A percentile compares a stretch with the other conserved stretches of the same genome.
These are phyloP conservation scores for Seriola aureovittata DNA, from an alignment of 2,113 vertebrate genomes.

Conservation along the genomic window DNA sequence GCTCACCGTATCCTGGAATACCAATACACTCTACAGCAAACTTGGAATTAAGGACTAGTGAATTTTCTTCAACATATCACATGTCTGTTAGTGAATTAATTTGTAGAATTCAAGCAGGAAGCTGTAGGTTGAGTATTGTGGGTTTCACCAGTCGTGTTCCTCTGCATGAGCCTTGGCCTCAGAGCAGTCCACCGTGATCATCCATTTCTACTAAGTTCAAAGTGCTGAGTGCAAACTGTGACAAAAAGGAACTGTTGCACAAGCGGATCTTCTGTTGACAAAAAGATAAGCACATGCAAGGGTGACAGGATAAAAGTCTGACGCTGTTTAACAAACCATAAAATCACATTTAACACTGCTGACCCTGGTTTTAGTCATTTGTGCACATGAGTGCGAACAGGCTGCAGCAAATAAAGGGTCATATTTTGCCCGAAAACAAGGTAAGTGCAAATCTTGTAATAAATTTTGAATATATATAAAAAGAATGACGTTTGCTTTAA, in stretches of 20 bases:
- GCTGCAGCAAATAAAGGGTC: constrained; percentile 70
- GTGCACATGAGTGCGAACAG: constrained; percentile 69
- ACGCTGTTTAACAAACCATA: constrained; percentile 45
- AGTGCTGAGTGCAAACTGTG: constrained; percentile 45
- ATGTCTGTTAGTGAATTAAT: background rate
- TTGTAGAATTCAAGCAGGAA: constrained; percentile 8
- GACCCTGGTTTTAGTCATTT: constrained; percentile 16
- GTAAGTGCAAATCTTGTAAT: constrained; percentile 54
- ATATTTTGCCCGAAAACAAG: constrained; percentile 72
- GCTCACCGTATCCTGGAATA: too few relatives aligned
- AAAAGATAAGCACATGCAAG: constrained; percentile 51
- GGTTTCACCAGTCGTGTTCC: background rate
- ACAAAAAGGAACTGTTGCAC: constrained; percentile 51
- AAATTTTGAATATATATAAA: background rate
- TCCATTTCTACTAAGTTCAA: constrained; percentile 51
- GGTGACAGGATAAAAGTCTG: constrained; percentile 37
- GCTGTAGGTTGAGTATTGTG: background rate
- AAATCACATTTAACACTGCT: constrained; percentile 40
- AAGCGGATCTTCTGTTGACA: constrained; percentile 62
- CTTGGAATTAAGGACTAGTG: too few relatives aligned
- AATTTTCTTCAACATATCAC: too few relatives aligned
- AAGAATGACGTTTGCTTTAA: background rate
- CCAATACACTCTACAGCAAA: too few relatives aligned
- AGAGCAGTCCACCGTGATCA: constrained; percentile 19
- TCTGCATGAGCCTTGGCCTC: background rate